Percentiles rank a stretch among this genome's conserved stretches.
Conservation (phyloP, 2,113 vertebrate genomes). For the Sebastes schlegelii region DNA sequence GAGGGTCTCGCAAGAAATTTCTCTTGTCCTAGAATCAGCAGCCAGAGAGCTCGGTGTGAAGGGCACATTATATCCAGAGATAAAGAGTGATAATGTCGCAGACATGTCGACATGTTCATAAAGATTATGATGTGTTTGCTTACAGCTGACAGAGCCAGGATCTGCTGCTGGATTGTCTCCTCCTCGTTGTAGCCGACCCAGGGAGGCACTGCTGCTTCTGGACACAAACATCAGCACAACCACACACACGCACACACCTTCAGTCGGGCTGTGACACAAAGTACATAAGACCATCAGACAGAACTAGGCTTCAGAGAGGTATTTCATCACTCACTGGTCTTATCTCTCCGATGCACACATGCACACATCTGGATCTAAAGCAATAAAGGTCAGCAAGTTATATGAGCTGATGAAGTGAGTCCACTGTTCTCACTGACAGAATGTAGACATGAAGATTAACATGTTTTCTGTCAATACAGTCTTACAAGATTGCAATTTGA, state of each 20-base stretch:
- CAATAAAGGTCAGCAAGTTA: neutral
- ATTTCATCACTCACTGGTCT: neutral
- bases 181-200: constrained; percentile 98
- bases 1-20: constrained; percentile 80
- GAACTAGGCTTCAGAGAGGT: neutral
- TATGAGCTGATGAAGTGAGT: neutral
- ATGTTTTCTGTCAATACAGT: neutral
- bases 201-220: constrained; percentile 94
- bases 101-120: neutral
- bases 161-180: constrained; percentile 97
- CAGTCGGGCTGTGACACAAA: neutral
- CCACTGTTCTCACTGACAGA: neutral
- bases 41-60: neutral
- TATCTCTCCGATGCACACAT: neutral
- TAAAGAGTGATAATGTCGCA: neutral
- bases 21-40: constrained; percentile 71
- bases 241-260: constrained; percentile 18
- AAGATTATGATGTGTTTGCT: constrained; percentile 63
- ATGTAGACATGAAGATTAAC: neutral
- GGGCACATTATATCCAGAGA: neutral
- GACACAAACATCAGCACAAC: constrained; percentile 27
- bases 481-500: neutral
- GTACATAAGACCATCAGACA: neutral
- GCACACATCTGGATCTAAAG: neutral
- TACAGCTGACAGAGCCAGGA: constrained; percentile 96